A percentile compares a stretch with the other conserved stretches of the same genome.
These are phyloP conservation scores for Oryzias melastigma DNA, from an alignment of 2,113 vertebrate species.

Conservation along the genomic window DNA sequence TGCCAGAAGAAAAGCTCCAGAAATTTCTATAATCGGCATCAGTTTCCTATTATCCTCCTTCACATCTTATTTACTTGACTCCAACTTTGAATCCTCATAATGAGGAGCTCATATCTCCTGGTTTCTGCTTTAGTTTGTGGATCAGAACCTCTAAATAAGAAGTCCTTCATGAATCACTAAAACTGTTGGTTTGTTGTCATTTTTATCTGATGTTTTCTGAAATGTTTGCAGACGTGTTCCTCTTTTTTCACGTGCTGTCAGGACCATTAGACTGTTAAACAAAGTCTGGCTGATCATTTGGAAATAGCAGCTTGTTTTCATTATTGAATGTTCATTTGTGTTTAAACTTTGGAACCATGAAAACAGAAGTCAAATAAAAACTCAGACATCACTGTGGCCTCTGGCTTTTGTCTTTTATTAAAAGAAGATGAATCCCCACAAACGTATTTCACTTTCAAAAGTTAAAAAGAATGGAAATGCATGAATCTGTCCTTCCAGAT, in stretches of 20 bases:
- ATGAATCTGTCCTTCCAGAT: too few relatives aligned
- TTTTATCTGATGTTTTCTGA: slow-evolving; percentile 18
- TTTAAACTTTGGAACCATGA: slow-evolving; percentile 21
- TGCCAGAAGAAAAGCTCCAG: too few relatives aligned
- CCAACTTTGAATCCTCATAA: too few relatives aligned
- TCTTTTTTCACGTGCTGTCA: background rate
- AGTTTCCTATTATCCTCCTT: too few relatives aligned
- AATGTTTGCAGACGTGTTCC: slow-evolving; percentile 1
- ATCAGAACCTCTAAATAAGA: slow-evolving; percentile 22
- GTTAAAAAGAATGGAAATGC: background rate
- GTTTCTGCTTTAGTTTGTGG: background rate
- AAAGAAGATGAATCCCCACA: slow-evolving; percentile 27
- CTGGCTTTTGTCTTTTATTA: slow-evolving; percentile 14
- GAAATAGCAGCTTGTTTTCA: slow-evolving; percentile 18
- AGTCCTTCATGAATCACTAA: background rate
- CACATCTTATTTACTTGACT: too few relatives aligned
- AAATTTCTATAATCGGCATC: too few relatives aligned
- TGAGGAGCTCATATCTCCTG: too few relatives aligned
- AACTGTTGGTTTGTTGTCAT: slow-evolving; percentile 38
- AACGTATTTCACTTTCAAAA: slow-evolving; percentile 22
- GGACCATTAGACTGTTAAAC: background rate
- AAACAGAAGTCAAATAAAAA: slow-evolving; percentile 39
- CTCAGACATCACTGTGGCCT: slow-evolving; percentile 9
- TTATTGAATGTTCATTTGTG: slow-evolving; percentile 4
- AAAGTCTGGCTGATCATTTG: slow-evolving; percentile 5